Conservation (phyloP, 2,113 vertebrate species). For the Urocynchramus pylzowi region DNA sequence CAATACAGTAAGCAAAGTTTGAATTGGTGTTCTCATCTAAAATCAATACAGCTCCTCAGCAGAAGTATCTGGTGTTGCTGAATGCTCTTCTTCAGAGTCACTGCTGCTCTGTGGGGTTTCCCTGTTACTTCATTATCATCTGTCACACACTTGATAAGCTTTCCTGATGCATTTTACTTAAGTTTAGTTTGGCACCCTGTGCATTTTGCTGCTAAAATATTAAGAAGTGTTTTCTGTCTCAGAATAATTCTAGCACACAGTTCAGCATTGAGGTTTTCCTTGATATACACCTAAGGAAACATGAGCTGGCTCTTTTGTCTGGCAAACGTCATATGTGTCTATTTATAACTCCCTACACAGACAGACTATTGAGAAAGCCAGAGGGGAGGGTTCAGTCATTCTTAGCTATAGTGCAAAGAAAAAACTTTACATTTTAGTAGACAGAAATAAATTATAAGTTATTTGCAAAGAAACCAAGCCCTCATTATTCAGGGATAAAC, state of each 20-base stretch:
- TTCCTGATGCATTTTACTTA: not conserved
- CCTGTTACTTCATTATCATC: not conserved
- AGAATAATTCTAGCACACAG: not conserved
- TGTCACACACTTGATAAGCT: not conserved
- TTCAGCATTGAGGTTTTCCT: not conserved
- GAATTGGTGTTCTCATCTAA: not conserved
- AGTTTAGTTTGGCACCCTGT: not conserved
- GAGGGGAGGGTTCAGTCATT: not conserved
- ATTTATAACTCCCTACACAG: conserved; percentile 28
- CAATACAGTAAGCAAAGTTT: not conserved
- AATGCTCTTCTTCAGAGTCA: not conserved
- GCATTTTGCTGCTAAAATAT: not conserved
- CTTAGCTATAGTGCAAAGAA: not conserved
- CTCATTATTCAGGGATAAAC: not conserved
- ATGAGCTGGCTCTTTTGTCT: conserved; percentile 23
- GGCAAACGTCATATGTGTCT: not conserved
- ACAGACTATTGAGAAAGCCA: conserved; percentile 10
- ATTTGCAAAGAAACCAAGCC: not conserved
- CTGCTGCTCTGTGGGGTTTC: not conserved
- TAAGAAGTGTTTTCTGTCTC: not conserved
- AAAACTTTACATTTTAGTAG: not conserved
- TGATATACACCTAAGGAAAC: conserved; percentile 9
- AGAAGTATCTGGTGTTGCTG: not conserved
- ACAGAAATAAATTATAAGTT: not conserved
- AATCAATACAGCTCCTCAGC: not conserved